A percentile compares a stretch with the other conserved stretches of the same genome.
phyloP scores from a whole-genome alignment of 2,113 vertebrate species.

The Tragelaphus strepsiceros region DNA sequence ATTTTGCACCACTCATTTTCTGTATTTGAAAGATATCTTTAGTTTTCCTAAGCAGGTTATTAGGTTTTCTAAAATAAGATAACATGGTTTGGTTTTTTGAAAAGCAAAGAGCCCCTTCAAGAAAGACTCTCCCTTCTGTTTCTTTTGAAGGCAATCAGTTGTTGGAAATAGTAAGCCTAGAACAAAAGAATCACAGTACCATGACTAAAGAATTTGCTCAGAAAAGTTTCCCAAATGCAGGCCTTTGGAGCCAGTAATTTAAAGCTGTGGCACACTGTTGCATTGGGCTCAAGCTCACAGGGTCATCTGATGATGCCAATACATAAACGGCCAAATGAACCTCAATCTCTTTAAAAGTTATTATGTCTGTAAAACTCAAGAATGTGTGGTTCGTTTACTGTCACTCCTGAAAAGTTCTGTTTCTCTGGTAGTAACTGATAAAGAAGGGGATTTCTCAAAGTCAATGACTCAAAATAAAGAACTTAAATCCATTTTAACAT shows the following conservation, averaged over 20 bases:
- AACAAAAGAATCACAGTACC: conserved; percentile 71
- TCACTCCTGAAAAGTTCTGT: conserved; percentile 74
- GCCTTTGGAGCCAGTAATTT: conserved; percentile 65
- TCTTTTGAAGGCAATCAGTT: conserved; percentile 74
- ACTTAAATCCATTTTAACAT: conserved; percentile 80
- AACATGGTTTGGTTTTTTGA: background rate
- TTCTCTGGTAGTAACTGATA: conserved; percentile 81
- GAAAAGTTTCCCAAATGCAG: conserved; percentile 65
- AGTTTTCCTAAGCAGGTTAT: conserved; percentile 41
- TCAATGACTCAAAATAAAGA: conserved; percentile 79
- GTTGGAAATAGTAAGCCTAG: conserved; percentile 56
- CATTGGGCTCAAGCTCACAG: conserved; percentile 62
- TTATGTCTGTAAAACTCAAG: conserved; percentile 71
- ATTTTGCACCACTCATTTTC: conserved; percentile 7
- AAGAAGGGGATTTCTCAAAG: conserved; percentile 80
- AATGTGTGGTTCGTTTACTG: conserved; percentile 76
- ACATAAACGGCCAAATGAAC: conserved; percentile 76
- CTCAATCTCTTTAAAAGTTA: conserved; percentile 77
- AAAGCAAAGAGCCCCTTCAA: conserved; percentile 69
- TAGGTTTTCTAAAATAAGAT: conserved; percentile 58
- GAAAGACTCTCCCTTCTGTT: conserved; percentile 60
- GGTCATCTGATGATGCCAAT: conserved; percentile 80
- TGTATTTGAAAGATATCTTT: conserved; percentile 47
- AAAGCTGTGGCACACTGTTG: conserved; percentile 69
- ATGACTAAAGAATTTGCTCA: conserved; percentile 75